Evolutionary conservation across 2,888 invertebrate genomes (phyloP).

Genomic region (Rhamphomyia laevipes): DNA sequence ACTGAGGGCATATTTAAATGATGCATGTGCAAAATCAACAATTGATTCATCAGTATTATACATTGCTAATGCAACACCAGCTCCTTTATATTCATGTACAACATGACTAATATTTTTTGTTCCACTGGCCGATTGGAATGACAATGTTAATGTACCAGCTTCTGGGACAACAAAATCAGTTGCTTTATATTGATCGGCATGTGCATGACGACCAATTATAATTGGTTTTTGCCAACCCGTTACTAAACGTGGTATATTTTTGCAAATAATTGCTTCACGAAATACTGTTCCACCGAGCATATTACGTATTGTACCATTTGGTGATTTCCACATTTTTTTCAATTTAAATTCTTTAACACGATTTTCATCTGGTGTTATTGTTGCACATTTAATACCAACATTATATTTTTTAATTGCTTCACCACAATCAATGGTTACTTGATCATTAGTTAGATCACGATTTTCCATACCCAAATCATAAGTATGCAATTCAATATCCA

Average conservation of each 20-base stretch:
- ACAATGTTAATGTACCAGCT: conserved; percentile 74
- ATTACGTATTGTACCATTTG: conserved; percentile 80
- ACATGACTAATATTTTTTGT: conserved; percentile 53
- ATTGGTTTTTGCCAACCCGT: conserved; percentile 93
- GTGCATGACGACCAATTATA: conserved; percentile 96
- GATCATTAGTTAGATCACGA: conserved; percentile 85
- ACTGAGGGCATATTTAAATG: conserved; percentile 78
- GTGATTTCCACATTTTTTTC: conserved; percentile 85
- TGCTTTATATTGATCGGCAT: conserved; percentile 95
- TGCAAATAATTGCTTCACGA: conserved; percentile 77
- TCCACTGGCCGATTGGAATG: conserved; percentile 56
- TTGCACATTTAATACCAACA: conserved; percentile 98
- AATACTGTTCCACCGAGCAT: conserved; percentile 66
- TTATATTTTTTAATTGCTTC: conserved; percentile 94
- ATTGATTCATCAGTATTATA: conserved; percentile 95
- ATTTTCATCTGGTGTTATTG: conserved; percentile 96
- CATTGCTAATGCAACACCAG: conserved; percentile 92
- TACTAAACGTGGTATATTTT: conserved; percentile 91
- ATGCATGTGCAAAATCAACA: conserved; percentile 86
- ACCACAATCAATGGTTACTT: conserved; percentile 94
- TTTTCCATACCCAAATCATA: conserved; percentile 94
- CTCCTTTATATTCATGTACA: conserved; percentile 74
- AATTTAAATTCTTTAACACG: conserved; percentile 83
- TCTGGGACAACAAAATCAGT: conserved; percentile 93
- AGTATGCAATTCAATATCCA: conserved; percentile 87